These are phyloP conservation scores for Peromyscus polionotus DNA, from an alignment of 2,113 vertebrate species.

Conservation along the genomic window DNA sequence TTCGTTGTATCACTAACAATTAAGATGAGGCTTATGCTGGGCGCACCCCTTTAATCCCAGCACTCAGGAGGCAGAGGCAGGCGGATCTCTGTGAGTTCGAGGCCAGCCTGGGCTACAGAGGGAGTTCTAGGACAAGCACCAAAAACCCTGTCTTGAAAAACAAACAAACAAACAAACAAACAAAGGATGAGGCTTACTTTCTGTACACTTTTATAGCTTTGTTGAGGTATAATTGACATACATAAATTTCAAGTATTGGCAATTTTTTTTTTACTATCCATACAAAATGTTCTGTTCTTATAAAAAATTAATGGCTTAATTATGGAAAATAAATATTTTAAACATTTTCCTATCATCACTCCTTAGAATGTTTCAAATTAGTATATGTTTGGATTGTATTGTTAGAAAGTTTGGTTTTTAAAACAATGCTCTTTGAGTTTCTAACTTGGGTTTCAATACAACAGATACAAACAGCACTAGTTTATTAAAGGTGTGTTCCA, in stretches of 20 bases:
- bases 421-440: neutral
- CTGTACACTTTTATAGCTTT: conserved; percentile 43
- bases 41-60: no score
- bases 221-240: neutral
- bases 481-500: neutral
- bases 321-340: neutral
- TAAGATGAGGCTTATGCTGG: neutral
- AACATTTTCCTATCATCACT: neutral
- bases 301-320: neutral
- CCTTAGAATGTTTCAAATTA: neutral
- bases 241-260: neutral
- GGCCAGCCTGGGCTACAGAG: no score
- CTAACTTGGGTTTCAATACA: neutral
- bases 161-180: no score
- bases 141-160: no score
- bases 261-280: neutral
- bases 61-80: no score
- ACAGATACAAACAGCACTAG: neutral
- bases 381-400: neutral
- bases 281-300: neutral
- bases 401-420: neutral
- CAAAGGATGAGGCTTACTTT: neutral
- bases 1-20: conserved; percentile 37
- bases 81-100: no score
- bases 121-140: no score